Base-by-base conservation (phyloP, 2,888 invertebrate genomes). In the Stenodera caucasica region DNA sequence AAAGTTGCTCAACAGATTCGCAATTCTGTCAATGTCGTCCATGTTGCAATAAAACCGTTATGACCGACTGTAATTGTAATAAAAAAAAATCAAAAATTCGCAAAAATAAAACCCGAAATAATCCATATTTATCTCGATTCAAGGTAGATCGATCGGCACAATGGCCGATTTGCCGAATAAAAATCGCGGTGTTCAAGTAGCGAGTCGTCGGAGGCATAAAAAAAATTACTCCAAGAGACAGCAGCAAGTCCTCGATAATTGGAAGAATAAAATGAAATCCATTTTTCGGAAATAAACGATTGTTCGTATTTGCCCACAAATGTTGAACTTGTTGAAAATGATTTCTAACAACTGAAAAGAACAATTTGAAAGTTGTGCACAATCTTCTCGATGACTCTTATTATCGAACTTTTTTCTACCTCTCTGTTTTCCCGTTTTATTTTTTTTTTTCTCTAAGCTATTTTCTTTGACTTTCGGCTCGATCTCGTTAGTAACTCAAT, bases 1-100 rank as follows among this genome's bases (percentile, higher is more conserved):
- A 63, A 49, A 37, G 40, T 53, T 62, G 62, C 40, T 59, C 40
- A 56, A 53, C 35, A 53, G 8, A 30, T 53, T 21, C 15, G 18
- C 26, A 58, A 23, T 45, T 49, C 29, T 35, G 5, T 45, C 32
- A 51, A 45, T 26, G 15, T 4, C n/a, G 6, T 12, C 49, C 49
- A 55, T 14, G 14, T 40, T n/a, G 6, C 9, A 37, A 14, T 12
- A 62, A 62, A 35, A 35, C 53, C 35, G n/a, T 56, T n/a, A 29
- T 52, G 2, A 58, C 58, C 0, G 58, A 62, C 18, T 23, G 33
- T 33, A 2, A 2, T 11, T 21, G 35, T 33, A 33, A n/a, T 33
- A 26, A 5, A 26, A 4, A 26, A 26, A 26, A 26, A 26, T 26
- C n/a, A n/a, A n/a, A n/a, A n/a, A n/a, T n/a, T n/a, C n/a, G n/a